phyloP scores from a whole-genome alignment of 1,140 invertebrate species.

The Macrosteles quadrilineatus region DNA sequence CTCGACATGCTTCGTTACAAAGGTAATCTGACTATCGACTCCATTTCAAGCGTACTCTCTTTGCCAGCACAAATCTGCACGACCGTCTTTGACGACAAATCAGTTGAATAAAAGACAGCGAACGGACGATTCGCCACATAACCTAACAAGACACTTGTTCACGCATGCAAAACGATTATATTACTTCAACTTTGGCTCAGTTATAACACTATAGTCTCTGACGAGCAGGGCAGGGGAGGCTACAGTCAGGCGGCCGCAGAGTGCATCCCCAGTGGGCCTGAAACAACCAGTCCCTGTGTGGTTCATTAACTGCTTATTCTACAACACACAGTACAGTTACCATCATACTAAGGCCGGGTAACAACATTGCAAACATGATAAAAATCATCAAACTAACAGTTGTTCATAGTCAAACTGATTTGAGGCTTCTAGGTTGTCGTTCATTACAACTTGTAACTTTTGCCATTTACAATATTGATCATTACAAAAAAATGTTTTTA shows the following conservation, averaged over 20 bases:
- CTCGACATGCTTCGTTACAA: neutral
- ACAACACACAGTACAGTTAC: neutral
- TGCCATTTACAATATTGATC: too few relatives aligned
- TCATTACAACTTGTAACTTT: too few relatives aligned
- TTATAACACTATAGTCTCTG: neutral
- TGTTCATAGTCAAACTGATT: too few relatives aligned
- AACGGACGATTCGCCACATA: neutral
- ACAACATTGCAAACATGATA: neutral
- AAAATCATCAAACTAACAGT: too few relatives aligned
- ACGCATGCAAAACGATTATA: neutral
- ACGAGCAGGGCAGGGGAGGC: neutral
- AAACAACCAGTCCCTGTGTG: neutral
- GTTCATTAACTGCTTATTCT: neutral
- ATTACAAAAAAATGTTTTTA: too few relatives aligned
- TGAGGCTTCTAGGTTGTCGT: too few relatives aligned
- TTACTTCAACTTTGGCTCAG: slow-evolving; percentile 5
- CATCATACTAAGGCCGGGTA: neutral
- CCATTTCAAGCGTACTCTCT: slow-evolving; percentile 11
- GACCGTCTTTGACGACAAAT: neutral
- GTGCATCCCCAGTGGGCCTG: slow-evolving; percentile 25
- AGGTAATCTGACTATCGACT: slow-evolving; percentile 11
- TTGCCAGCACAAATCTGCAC: slow-evolving; percentile 3
- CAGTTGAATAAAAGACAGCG: neutral
- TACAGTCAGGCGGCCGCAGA: slow-evolving; percentile 24
- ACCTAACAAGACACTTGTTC: neutral